These are phyloP conservation scores for Anas bahamensis DNA, from an alignment of 2,797 vertebrate species.

Conservation along the genomic window DNA sequence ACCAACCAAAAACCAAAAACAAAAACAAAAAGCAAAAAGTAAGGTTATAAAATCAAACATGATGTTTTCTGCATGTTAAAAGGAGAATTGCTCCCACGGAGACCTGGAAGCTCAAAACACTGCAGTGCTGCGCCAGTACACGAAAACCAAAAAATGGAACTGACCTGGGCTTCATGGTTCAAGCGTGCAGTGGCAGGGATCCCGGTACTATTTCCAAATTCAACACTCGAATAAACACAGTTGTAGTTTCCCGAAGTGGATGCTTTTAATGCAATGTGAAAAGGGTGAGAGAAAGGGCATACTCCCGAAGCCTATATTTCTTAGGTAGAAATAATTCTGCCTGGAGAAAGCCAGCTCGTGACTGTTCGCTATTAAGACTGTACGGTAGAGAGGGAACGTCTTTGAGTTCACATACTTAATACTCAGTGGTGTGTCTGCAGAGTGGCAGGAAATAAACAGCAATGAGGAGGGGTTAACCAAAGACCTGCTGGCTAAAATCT, in stretches of 20 bases:
- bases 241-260: conserved; percentile 53
- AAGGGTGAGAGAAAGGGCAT: conserved; percentile 57
- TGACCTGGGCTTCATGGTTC: conserved; percentile 67
- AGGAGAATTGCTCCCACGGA: conserved; percentile 1
- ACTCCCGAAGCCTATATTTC: conserved; percentile 15
- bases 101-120: background rate
- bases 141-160: conserved; percentile 57
- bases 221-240: conserved; percentile 58
- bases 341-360: conserved; percentile 14
- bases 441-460: conserved; percentile 58
- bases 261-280: conserved; percentile 58
- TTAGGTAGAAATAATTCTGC: conserved; percentile 43
- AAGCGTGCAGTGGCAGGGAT: conserved; percentile 44
- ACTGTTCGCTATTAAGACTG: conserved; percentile 36
- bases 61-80: conserved; percentile 51
- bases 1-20: background rate
- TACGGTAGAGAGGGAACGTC: background rate
- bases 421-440: conserved; percentile 33
- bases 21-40: background rate
- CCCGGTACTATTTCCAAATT: conserved; percentile 30
- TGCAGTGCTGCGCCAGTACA: background rate
- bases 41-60: conserved; percentile 50
- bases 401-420: conserved; percentile 50
- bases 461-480: conserved; percentile 54
- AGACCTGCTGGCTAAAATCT: conserved; percentile 55